Conservation (phyloP, 1,140 invertebrate genomes). For the Trichonephila clavipes region DNA sequence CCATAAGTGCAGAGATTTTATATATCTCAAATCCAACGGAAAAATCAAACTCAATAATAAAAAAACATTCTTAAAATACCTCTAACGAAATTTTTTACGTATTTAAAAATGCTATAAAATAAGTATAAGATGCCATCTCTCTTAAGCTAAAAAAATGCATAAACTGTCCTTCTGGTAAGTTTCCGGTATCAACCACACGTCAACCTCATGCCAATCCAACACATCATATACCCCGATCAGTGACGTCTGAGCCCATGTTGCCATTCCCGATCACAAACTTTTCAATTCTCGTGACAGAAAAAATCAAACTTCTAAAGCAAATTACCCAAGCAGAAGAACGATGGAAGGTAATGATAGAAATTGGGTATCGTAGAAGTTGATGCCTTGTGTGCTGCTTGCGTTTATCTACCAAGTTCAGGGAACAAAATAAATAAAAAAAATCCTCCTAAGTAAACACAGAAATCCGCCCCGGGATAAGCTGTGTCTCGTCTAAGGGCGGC, state of each 20-base stretch:
- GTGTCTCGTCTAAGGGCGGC: constrained; percentile 15
- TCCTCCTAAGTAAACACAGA: constrained; percentile 15
- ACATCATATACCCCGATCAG: not conserved
- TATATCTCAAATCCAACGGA: too few relatives aligned
- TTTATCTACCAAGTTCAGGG: not conserved
- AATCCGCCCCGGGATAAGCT: constrained; percentile 2
- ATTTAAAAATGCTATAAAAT: too few relatives aligned
- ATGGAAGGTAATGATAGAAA: constrained; percentile 20
- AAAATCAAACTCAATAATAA: too few relatives aligned
- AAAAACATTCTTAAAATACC: too few relatives aligned
- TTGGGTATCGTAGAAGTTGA: constrained; percentile 7
- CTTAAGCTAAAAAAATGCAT: not conserved
- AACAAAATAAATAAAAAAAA: constrained; percentile 14
- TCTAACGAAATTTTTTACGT: too few relatives aligned
- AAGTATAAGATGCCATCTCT: too few relatives aligned
- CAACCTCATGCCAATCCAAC: not conserved
- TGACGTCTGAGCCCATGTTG: constrained; percentile 31
- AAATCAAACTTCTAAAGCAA: constrained; percentile 25
- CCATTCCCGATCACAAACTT: constrained; percentile 24
- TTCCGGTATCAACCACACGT: not conserved
- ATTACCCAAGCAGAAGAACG: constrained; percentile 11
- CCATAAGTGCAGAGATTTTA: too few relatives aligned
- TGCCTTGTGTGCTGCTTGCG: not conserved
- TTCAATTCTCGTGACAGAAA: constrained; percentile 32
- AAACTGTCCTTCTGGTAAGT: not conserved